A percentile compares a stretch with the other conserved stretches of the same genome.
Conservation (phyloP, 2,888 invertebrate genomes). For the Erannis defoliaria region DNA sequence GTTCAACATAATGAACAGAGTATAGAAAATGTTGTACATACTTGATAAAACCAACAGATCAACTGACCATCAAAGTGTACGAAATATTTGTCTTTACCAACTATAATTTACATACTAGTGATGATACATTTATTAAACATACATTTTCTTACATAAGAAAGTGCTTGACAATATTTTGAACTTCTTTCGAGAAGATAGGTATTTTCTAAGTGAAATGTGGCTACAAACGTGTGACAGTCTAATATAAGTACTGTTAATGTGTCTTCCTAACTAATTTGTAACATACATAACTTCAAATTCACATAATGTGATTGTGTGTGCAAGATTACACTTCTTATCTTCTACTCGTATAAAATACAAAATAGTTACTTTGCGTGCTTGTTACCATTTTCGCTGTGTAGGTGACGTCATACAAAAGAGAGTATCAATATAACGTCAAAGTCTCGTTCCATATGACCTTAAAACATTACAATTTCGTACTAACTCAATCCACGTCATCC, state of each 20-base stretch:
- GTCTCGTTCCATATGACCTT: background rate
- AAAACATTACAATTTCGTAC: background rate
- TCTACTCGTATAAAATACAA: background rate
- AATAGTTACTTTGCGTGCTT: background rate
- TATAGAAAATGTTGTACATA: no score
- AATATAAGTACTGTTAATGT: background rate
- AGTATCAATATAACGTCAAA: background rate
- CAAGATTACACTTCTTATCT: background rate
- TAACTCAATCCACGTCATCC: background rate
- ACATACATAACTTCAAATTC: background rate
- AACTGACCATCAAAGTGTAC: background rate
- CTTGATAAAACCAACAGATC: no score
- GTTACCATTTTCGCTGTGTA: background rate
- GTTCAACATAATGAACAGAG: no score
- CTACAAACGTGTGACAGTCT: constrained; percentile 1
- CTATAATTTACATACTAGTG: no score
- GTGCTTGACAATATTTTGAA: background rate
- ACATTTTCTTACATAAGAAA: background rate
- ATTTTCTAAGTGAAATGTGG: background rate
- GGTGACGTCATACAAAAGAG: background rate
- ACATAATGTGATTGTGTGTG: constrained; percentile 7
- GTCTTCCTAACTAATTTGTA: constrained; percentile 6
- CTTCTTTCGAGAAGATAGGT: background rate
- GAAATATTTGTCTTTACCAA: background rate
- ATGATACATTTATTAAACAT: no score